phyloP scores from a whole-genome alignment of 2,888 invertebrate species.

The Ophion slaviceki region DNA sequence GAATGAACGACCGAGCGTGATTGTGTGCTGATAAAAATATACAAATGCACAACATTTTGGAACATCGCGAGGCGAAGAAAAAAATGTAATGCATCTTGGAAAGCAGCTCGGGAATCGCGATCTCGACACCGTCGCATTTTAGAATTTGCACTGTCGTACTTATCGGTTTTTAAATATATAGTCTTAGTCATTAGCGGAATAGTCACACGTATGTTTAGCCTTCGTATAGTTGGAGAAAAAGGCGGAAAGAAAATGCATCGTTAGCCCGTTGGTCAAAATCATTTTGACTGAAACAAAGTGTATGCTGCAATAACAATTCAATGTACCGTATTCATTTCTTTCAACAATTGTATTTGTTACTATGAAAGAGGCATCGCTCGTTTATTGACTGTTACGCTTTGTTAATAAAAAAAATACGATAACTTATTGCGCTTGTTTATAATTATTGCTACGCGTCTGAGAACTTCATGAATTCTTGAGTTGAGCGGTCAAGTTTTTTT shows the following conservation, averaged over 20 bases:
- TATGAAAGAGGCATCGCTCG: slow-evolving; percentile 74
- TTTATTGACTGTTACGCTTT: slow-evolving; percentile 80
- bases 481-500: too few species aligned
- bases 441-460: neutral
- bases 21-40: slow-evolving; percentile 4
- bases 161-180: slow-evolving; percentile 63
- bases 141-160: slow-evolving; percentile 67
- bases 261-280: slow-evolving; percentile 65
- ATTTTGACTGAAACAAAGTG: slow-evolving; percentile 72
- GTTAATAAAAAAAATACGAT: slow-evolving; percentile 76
- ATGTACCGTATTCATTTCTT: slow-evolving; percentile 71
- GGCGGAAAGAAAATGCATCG: slow-evolving; percentile 50
- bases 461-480: too few species aligned
- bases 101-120: slow-evolving; percentile 50
- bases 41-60: neutral
- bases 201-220: slow-evolving; percentile 69
- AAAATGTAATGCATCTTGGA: slow-evolving; percentile 1
- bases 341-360: slow-evolving; percentile 73
- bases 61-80: neutral
- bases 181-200: slow-evolving; percentile 62
- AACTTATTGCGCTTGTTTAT: slow-evolving; percentile 58
- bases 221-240: slow-evolving; percentile 53
- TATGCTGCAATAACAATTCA: slow-evolving; percentile 75
- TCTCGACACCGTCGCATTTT: slow-evolving; percentile 69
- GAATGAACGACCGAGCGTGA: neutral